Evolutionary conservation across 2,888 invertebrate species (phyloP), one percentile per base, ranked within the genome.

Genomic region (Agriopis aurantiaria): DNA sequence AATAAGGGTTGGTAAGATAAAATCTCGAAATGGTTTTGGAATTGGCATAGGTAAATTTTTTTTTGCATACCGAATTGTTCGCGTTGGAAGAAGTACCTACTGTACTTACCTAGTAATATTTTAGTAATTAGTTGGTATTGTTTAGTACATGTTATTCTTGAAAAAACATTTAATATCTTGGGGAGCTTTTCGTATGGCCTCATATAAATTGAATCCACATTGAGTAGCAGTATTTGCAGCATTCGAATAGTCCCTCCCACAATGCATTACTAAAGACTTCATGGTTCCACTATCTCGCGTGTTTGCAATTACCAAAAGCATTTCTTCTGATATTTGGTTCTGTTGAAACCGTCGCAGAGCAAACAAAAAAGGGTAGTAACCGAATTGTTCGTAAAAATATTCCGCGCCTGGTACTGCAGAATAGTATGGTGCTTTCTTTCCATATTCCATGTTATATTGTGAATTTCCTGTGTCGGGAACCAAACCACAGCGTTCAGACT

Each of bases 391-490:
- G 40, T 11, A 4, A 45, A 63, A 63, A 8, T 56, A 48, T 48
- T 63, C 63, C 4, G 63, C 55, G 6, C 63, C 63, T 6, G 63
- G 40, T 14, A 56, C 40, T 8, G 63, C 63, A 17, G 63, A 55
- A 33, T 48, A 40, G 10, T 55, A 62, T 12, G 17, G 33, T 33
- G 33, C 2, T 33, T 33, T 33, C 0, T 1, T 49, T 49, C 8
- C 48, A 12, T 12, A 14, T 4, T 4, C 23, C 10, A 4, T 17
- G 4, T 23, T 23, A 52, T 11, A n/a, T 0, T 7, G 4, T 17
- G 8, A 8, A 9, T 11, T 53, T 53, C 45, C 11, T 12, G 12
- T 12, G 5, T 51, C 14, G 17, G 52, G 52, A 11, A 6, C 33
- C 9, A 63, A 9, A 23, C 63, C 63, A 10, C 56, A 55, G 9